Conservation (phyloP, 2,888 invertebrate genomes). For the Lithophane semibrunnea region DNA sequence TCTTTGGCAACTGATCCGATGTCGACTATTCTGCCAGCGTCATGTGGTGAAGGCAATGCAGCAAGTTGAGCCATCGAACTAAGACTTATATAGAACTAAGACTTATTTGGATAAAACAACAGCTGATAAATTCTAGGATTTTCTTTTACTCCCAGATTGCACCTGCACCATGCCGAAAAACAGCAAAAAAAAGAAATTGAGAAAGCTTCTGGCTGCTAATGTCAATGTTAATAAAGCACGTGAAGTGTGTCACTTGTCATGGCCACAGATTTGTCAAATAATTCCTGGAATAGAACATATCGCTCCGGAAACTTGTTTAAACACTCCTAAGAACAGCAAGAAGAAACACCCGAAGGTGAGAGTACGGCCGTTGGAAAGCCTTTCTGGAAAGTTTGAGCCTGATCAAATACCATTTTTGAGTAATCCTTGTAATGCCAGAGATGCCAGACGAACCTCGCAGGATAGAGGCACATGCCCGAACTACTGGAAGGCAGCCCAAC, state of each 20-base stretch:
- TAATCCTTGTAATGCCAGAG: neutral
- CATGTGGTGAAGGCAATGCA: no score
- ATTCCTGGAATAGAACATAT: slow-evolving; percentile 10
- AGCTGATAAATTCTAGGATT: slow-evolving; percentile 46
- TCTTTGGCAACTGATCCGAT: no score
- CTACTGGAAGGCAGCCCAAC: neutral
- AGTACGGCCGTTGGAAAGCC: neutral
- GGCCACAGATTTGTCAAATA: slow-evolving; percentile 25
- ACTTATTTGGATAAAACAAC: slow-evolving; percentile 10
- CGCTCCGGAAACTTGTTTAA: neutral
- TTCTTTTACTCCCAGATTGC: slow-evolving; percentile 59
- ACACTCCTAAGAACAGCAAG: neutral
- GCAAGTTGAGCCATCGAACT: no score
- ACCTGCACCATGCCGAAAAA: slow-evolving; percentile 36
- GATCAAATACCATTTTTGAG: neutral
- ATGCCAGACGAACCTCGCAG: neutral
- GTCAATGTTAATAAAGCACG: slow-evolving; percentile 27
- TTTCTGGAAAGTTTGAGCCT: neutral
- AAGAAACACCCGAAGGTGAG: neutral
- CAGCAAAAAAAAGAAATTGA: slow-evolving; percentile 10
- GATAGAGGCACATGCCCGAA: neutral
- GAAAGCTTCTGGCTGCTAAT: slow-evolving; percentile 25
- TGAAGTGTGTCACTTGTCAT: slow-evolving; percentile 12
- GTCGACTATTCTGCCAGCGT: no score
- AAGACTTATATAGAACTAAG: neutral